Evolutionary conservation across 2,888 invertebrate genomes (phyloP).

Genomic region (Blastobasis adustella): DNA sequence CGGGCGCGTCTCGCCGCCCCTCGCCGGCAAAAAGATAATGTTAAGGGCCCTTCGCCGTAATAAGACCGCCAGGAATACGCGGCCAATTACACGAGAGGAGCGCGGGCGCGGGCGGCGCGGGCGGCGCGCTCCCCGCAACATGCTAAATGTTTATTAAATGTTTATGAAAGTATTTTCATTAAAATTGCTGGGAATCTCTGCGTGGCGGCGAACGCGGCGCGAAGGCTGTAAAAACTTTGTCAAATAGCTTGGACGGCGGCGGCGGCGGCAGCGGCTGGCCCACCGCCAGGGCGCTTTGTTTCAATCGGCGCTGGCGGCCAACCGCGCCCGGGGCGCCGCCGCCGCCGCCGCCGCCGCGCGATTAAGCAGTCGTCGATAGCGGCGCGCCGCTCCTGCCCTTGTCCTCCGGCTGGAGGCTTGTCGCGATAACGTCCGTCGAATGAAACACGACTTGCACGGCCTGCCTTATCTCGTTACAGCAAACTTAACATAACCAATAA

Average conservation of each 20-base stretch:
- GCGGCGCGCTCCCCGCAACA: too few species aligned
- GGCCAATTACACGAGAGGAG: too few species aligned
- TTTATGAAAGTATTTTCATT: too few species aligned
- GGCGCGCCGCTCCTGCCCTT: too few species aligned
- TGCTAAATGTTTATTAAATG: too few species aligned
- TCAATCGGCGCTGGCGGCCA: slow-evolving; percentile 4
- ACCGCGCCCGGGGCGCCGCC: neutral
- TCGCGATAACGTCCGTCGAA: too few species aligned
- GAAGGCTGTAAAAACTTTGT: slow-evolving; percentile 4
- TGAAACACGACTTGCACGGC: neutral
- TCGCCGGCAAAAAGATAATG: slow-evolving; percentile 10
- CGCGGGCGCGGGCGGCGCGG: too few species aligned
- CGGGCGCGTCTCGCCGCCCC: slow-evolving; percentile 5
- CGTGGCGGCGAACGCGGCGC: too few species aligned
- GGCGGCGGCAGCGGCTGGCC: slow-evolving; percentile 3
- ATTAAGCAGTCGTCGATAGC: too few species aligned
- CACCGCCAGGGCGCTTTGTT: slow-evolving; percentile 7
- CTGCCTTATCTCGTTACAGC: neutral
- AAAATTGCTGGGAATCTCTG: too few species aligned
- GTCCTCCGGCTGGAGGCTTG: too few species aligned
- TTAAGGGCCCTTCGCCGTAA: neutral
- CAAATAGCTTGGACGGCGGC: neutral
- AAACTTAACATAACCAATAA: slow-evolving; percentile 1
- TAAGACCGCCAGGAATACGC: neutral
- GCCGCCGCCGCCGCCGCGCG: too few species aligned